These are phyloP conservation scores for Gnathonemus longibarbis DNA, from an alignment of 2,113 vertebrate species.

Conservation along the genomic window DNA sequence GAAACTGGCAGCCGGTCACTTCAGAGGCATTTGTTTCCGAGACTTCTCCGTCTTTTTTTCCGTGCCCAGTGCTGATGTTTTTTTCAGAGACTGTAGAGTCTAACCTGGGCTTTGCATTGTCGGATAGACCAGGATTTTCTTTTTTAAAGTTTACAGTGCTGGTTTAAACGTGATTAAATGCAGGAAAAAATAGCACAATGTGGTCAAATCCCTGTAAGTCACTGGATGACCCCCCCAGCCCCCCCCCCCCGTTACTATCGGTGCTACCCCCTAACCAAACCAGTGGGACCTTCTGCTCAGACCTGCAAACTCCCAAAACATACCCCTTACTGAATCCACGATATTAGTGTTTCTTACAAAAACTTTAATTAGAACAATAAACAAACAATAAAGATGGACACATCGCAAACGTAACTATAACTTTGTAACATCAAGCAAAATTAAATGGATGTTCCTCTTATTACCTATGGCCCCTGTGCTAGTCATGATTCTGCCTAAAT, in stretches of 20 bases:
- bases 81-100: slow-evolving; percentile 20
- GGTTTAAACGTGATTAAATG: neutral
- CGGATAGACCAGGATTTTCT: slow-evolving; percentile 11
- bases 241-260: too few species aligned
- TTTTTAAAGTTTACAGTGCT: neutral
- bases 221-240: neutral
- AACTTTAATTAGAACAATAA: neutral
- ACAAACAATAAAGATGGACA: neutral
- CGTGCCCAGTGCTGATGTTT: slow-evolving; percentile 23
- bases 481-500: neutral
- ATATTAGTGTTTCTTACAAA: neutral
- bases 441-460: too few species aligned
- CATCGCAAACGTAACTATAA: neutral
- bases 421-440: too few species aligned
- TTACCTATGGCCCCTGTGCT: neutral
- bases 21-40: slow-evolving; percentile 30
- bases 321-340: neutral
- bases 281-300: neutral
- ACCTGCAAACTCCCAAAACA: too few species aligned
- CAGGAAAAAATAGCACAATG: neutral
- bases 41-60: neutral
- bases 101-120: slow-evolving; percentile 18
- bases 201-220: neutral
- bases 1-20: slow-evolving; percentile 25
- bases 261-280: neutral